Conservation (phyloP, 2,797 vertebrate genomes). For the Bradypodion ventrale region DNA sequence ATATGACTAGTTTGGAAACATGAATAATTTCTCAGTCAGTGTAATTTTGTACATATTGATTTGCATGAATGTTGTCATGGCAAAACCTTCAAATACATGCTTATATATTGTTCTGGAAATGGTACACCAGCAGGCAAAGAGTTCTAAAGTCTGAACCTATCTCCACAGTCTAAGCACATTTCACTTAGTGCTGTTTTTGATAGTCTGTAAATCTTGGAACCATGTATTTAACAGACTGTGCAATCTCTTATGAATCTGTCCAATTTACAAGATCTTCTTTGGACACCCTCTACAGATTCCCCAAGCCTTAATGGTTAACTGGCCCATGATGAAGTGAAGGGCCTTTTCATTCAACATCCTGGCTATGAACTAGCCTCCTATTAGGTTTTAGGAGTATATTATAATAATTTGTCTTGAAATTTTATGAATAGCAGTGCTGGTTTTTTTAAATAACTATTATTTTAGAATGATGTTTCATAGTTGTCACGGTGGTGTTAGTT, state of each 20-base stretch:
- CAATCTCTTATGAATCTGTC: not conserved
- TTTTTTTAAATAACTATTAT: not conserved
- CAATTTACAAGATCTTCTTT: not conserved
- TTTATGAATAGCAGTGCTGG: not conserved
- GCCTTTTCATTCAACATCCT: not conserved
- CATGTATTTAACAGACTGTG: not conserved
- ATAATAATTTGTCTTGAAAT: no score
- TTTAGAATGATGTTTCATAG: not conserved
- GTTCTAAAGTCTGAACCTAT: not conserved
- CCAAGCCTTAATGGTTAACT: not conserved
- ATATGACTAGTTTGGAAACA: conserved; percentile 15
- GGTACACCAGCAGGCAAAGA: no score
- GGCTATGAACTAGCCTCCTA: not conserved
- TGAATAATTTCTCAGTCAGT: not conserved
- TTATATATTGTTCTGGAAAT: not conserved
- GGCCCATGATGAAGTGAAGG: not conserved
- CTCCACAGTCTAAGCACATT: not conserved
- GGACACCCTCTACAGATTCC: not conserved
- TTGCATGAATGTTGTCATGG: not conserved
- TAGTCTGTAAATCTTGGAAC: not conserved
- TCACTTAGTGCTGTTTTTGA: not conserved
- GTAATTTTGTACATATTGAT: not conserved
- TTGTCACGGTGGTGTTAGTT: no score
- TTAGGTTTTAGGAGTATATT: no score
- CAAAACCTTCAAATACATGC: not conserved